Evolutionary conservation across 2,888 invertebrate species (phyloP).

Genomic region (Coelinius sp.): DNA sequence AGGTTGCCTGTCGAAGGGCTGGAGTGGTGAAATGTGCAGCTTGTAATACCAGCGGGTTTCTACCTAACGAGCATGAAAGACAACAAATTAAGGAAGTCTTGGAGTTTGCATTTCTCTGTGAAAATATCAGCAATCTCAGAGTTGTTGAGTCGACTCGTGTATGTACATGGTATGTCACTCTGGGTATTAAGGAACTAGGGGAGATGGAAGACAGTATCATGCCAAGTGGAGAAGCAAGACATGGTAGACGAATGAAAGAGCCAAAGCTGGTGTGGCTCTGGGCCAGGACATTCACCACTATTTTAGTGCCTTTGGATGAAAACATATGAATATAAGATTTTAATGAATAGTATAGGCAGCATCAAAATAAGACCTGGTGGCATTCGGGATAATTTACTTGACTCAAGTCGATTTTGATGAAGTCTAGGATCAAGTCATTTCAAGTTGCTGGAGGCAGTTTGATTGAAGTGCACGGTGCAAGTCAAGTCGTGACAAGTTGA

Average conservation of each 20-base stretch:
- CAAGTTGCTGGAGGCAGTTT: too few relatives aligned
- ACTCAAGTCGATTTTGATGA: too few relatives aligned
- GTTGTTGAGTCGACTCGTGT: background rate
- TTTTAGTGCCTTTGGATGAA: background rate
- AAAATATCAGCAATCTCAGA: background rate
- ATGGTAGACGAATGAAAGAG: conserved; percentile 2
- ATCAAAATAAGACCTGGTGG: too few relatives aligned
- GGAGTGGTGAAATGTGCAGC: background rate
- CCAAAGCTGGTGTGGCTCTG: background rate
- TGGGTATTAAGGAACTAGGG: conserved; percentile 7
- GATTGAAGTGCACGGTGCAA: too few relatives aligned
- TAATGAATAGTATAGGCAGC: too few relatives aligned
- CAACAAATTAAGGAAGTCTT: conserved; percentile 17
- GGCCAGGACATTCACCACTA: background rate
- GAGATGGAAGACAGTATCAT: background rate
- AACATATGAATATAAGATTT: background rate
- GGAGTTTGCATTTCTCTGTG: conserved; percentile 4
- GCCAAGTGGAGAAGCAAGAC: conserved; percentile 13
- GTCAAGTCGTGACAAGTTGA: too few relatives aligned
- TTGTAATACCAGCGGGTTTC: background rate
- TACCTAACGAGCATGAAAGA: conserved; percentile 16
- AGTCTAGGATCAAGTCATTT: too few relatives aligned
- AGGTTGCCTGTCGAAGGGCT: background rate
- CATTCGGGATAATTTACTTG: too few relatives aligned
- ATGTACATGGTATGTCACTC: conserved; percentile 11